Evolutionary conservation across 2,888 invertebrate species (phyloP), one percentile per base, ranked within the genome.

Genomic region (Sesamia inferens): DNA sequence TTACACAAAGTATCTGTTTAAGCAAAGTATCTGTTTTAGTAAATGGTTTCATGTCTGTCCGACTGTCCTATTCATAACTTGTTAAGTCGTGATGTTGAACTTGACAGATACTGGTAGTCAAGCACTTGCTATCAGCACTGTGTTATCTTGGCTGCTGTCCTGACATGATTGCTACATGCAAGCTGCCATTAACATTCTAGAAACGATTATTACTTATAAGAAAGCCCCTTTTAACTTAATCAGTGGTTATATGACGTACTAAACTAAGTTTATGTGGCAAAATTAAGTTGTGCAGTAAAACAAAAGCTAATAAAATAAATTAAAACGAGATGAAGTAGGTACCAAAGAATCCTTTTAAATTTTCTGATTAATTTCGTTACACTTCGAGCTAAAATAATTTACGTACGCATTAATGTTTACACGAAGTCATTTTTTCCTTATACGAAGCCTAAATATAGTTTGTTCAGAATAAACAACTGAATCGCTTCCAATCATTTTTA

Each of bases 21-120:
- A 83, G 81, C 80, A 63, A 81, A 83, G n/a, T n/a, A 61, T 79
- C 68, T 79, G 61, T 70, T 78, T 58, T 66, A 83, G 81, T 83
- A 63, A 81, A 83, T 81, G n/a, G 51, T 59, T 68, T 75, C 68
- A 51, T 59, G 64, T 75, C 70, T 71, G 44, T 24, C 65, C 31
- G 64, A 71, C 70, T 71, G 44, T 24, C 65, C 31, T 68, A 65
- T 71, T 39, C n/a, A 54, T 65, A 83, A 59, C 68, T 83, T 57
- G 59, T 78, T 72, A 68, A 55, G 64, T 76, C 68, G 31, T 48
- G 83, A 79, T 73, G 24, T 54, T 62, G 63, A 47, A 67, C 65
- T 79, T 64, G 68, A 73, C 69, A 64, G 68, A 64, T 83, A 73
- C 48, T 47, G 57, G 58, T 22, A 65, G 39, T 6, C 11, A 31